These are phyloP conservation scores for Glareola pratincola DNA, from an alignment of 2,113 vertebrate genomes.

Conservation along the genomic window DNA sequence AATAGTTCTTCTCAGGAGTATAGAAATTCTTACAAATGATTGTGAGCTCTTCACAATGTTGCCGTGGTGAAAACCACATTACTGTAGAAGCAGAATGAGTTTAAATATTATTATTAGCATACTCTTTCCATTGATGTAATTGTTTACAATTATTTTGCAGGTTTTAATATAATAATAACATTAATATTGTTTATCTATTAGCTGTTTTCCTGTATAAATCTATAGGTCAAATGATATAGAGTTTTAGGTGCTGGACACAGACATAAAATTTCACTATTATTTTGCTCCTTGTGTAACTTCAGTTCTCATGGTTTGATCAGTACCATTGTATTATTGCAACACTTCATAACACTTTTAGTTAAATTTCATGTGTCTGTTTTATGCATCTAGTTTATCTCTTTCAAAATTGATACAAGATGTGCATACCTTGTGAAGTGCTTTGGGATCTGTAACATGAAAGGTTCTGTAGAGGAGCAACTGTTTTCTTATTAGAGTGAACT, in stretches of 20 bases:
- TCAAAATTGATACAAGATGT: neutral
- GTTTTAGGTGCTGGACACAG: neutral
- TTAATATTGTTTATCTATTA: neutral
- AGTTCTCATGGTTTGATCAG: neutral
- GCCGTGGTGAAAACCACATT: neutral
- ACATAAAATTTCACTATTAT: neutral
- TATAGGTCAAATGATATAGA: neutral
- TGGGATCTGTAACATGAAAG: slow-evolving; percentile 11
- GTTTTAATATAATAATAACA: neutral
- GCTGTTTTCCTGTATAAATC: neutral
- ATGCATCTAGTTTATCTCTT: neutral
- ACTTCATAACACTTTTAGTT: neutral
- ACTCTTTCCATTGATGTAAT: neutral
- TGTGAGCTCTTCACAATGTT: neutral
- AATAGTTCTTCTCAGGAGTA: neutral
- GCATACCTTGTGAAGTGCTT: neutral
- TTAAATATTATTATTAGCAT: neutral
- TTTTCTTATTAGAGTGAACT: slow-evolving; percentile 33
- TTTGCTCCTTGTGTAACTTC: neutral
- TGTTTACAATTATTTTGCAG: neutral
- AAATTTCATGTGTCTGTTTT: neutral
- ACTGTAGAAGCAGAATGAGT: neutral
- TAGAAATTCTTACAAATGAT: neutral
- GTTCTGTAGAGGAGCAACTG: slow-evolving; percentile 9
- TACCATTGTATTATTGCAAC: neutral